A percentile compares a stretch with the other conserved stretches of the same genome.
Conservation (phyloP, 2,113 vertebrate genomes). For the Ceuthmochares aereus region DNA sequence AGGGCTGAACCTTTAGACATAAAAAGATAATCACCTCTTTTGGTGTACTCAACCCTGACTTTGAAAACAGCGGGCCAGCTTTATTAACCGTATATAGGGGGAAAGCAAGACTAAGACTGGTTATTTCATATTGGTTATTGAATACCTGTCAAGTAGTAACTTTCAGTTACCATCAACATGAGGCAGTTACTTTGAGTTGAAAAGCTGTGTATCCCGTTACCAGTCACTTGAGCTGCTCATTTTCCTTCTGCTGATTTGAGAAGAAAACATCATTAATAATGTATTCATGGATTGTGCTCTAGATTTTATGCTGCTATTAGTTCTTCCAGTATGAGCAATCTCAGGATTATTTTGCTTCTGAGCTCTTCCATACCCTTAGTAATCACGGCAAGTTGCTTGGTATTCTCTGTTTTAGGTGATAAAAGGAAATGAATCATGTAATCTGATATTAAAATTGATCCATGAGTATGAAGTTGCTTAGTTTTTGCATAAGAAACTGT, state of each 20-base stretch:
- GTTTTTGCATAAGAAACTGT: background rate
- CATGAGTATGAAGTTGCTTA: background rate
- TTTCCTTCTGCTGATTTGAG: constrained; percentile 32
- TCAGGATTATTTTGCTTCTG: background rate
- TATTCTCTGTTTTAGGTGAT: background rate
- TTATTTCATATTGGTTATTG: background rate
- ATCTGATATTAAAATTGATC: background rate
- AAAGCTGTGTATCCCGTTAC: constrained; percentile 40
- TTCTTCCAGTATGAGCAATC: background rate
- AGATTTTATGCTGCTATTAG: constrained; percentile 4
- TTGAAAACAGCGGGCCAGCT: background rate
- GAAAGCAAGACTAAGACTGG: background rate
- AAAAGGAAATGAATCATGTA: background rate
- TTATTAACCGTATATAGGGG: background rate
- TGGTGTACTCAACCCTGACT: background rate
- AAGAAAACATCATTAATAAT: constrained; percentile 59
- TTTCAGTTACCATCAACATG: background rate
- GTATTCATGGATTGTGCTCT: background rate
- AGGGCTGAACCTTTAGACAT: background rate
- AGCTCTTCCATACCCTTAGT: background rate
- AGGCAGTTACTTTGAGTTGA: background rate
- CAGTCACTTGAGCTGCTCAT: background rate
- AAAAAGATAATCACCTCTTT: background rate
- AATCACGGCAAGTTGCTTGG: background rate
- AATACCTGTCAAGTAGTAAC: background rate